phyloP scores from a whole-genome alignment of 2,888 invertebrate genomes.

The Zaprionus obscuricornis region DNA sequence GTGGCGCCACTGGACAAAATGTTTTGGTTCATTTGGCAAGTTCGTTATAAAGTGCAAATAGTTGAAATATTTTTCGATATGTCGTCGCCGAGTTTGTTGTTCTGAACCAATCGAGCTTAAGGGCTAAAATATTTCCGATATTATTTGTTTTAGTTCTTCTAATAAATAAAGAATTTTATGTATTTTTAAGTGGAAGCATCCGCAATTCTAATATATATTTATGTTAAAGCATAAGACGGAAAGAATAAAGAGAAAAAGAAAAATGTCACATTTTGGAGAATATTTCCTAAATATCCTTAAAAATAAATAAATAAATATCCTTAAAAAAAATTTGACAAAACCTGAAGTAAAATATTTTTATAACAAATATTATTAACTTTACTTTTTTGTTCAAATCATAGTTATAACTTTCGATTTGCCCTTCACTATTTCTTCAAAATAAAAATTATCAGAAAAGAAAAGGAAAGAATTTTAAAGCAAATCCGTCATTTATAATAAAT shows the following conservation, averaged over 20 bases:
- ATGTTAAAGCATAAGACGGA: too few species aligned
- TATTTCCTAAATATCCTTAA: too few species aligned
- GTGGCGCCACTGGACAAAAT: slow-evolving; percentile 63
- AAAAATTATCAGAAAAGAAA: background rate
- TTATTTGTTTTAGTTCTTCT: background rate
- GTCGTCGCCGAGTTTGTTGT: too few species aligned
- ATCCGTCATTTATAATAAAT: slow-evolving; percentile 70
- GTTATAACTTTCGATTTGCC: slow-evolving; percentile 1
- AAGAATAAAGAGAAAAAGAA: too few species aligned
- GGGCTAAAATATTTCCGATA: background rate
- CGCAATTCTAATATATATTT: too few species aligned
- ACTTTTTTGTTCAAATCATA: background rate
- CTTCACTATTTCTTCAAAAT: slow-evolving; percentile 20
- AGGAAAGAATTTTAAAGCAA: slow-evolving; percentile 38
- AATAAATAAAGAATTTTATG: slow-evolving; percentile 12
- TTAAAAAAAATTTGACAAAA: too few species aligned
- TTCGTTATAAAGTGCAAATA: slow-evolving; percentile 70
- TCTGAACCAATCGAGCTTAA: slow-evolving; percentile 11
- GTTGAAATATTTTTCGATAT: slow-evolving; percentile 67
- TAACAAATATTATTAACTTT: too few species aligned
- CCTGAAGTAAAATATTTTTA: too few species aligned
- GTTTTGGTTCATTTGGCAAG: slow-evolving; percentile 63
- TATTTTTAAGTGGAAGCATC: too few species aligned
- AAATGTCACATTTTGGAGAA: too few species aligned
- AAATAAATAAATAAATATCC: too few species aligned